A percentile compares a stretch with the other conserved stretches of the same genome.
Conservation (phyloP, 2,888 invertebrate species). For the Elegia similella region DNA sequence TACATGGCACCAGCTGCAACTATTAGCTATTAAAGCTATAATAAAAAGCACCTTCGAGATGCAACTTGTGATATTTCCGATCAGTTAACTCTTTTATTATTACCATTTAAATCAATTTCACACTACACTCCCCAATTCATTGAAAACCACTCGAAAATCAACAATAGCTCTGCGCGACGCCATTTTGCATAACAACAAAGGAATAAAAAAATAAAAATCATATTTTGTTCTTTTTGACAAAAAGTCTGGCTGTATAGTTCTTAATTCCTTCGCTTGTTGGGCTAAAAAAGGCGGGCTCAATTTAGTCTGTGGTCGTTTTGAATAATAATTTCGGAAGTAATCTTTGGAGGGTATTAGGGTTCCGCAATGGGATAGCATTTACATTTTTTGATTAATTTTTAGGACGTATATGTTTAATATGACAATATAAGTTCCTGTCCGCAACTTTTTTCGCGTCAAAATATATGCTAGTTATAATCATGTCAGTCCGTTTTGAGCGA, state of each 20-base stretch:
- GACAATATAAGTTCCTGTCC: too few relatives aligned
- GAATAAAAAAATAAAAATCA: slow-evolving; percentile 20
- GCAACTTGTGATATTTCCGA: neutral
- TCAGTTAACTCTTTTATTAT: slow-evolving; percentile 2
- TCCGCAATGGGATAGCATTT: neutral
- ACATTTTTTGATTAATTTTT: neutral
- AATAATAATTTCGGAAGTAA: slow-evolving; percentile 23
- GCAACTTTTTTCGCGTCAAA: too few relatives aligned
- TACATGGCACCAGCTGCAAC: too few relatives aligned
- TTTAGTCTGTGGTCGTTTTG: slow-evolving; percentile 24
- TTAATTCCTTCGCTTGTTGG: slow-evolving; percentile 26
- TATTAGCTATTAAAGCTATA: too few relatives aligned
- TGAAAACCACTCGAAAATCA: slow-evolving; percentile 20
- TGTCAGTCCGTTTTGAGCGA: too few relatives aligned
- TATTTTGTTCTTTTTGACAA: slow-evolving; percentile 23
- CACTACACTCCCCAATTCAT: slow-evolving; percentile 22
- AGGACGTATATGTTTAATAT: too few relatives aligned
- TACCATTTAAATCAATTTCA: slow-evolving; percentile 22
- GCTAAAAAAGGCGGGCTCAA: slow-evolving; percentile 27
- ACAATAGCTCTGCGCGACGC: slow-evolving; percentile 20
- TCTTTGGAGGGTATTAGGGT: slow-evolving; percentile 15
- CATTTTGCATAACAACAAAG: slow-evolving; percentile 29
- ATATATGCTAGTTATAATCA: too few relatives aligned
- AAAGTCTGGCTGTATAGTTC: slow-evolving; percentile 26
- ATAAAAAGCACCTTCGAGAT: neutral